Evolutionary conservation across 2,797 vertebrate genomes (phyloP), one percentile per base, ranked within the genome.

Genomic region (Sebastes minor): DNA sequence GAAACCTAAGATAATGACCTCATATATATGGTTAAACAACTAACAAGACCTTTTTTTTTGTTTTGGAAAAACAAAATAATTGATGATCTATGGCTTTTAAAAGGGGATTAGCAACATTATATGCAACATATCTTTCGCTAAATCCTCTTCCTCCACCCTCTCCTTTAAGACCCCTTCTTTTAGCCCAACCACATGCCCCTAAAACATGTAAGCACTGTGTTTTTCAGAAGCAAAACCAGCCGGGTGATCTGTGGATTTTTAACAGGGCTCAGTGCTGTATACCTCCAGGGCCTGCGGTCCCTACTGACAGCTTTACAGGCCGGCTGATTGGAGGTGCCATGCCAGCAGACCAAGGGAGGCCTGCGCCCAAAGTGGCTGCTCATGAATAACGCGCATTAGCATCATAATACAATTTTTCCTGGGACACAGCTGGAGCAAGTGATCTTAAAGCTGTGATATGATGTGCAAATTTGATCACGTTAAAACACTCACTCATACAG

Each of bases 261-360:
- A 80, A 87, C 78, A 20, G 71, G 78, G 75, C 77, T 83, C 72
- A 11, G 75, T 53, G 38, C 80, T 33, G 60, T 28, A 74, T 73
- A 85, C 89, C 82, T 93, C 78, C 86, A 60, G 90, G 83, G 82
- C 68, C 84, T 87, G 86, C 22, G 80, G 80, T 87, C 78, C 75
- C 78, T 67, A 82, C 86, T 94, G 93, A 92, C 93, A 93, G 94
- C 83, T 95, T 94, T 95, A 94, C 90, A 83, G 90, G 88, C 83
- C 82, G 78, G 86, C 89, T 89, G 91, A 94, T 87, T 89, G 87
- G 90, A 91, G 86, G 89, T 88, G 92, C 80, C 66, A 86, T 88
- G 91, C 87, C 94, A 92, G 78, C 75, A 56, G 79, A 66, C 87
- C 86, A 72, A 86, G 81, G 79, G 83, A 88, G 86, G 81, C 86